Conservation (phyloP, 2,113 vertebrate species). For the Regulus satrapa region DNA sequence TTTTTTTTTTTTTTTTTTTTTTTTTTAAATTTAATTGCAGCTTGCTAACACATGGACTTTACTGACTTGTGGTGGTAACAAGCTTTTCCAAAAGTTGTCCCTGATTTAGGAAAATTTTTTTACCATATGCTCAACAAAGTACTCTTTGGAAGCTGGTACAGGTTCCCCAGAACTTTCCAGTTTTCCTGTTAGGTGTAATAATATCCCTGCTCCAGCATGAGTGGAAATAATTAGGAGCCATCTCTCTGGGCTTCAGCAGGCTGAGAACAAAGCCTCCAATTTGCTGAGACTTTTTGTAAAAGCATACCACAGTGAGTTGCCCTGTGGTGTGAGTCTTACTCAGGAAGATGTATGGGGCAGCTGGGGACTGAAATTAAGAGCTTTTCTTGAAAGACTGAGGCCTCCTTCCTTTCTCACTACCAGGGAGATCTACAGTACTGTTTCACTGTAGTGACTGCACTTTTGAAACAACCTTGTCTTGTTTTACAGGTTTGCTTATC, state of each 20-base stretch:
- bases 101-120: not conserved
- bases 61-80: not conserved
- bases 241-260: not conserved
- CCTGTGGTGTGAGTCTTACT: not conserved
- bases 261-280: not conserved
- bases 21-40: not conserved
- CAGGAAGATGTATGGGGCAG: not conserved
- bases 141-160: not conserved
- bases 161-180: not conserved
- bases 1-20: rapidly evolving
- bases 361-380: not conserved
- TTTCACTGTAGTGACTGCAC: not conserved
- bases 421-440: not conserved
- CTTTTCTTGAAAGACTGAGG: not conserved
- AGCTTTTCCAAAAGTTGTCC: not conserved
- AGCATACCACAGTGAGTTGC: not conserved
- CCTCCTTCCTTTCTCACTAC: not conserved
- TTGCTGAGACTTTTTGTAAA: not conserved
- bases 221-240: not conserved
- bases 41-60: not conserved
- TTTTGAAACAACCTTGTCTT: not conserved
- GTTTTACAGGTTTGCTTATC: not conserved
- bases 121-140: not conserved
- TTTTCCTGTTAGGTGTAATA: not conserved
- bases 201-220: not conserved